A percentile compares a stretch with the other conserved stretches of the same genome.
Conservation (phyloP, 2,797 vertebrate genomes). For the Cichlasoma orientale region DNA sequence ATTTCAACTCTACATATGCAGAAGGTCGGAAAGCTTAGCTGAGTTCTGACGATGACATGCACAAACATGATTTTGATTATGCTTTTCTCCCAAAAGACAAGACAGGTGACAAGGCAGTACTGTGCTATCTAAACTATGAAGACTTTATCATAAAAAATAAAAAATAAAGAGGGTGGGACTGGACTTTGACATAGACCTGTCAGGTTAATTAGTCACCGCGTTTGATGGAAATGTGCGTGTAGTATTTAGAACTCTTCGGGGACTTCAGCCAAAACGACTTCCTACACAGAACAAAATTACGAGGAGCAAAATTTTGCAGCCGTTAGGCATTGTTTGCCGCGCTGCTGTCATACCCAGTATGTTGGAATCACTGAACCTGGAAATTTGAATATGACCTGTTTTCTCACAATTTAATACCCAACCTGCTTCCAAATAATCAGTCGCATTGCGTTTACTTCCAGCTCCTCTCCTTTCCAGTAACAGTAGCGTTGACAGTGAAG, state of each 20-base stretch:
- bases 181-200: background rate
- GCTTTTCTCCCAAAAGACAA: background rate
- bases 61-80: background rate
- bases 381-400: background rate
- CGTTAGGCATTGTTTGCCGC: conserved; percentile 24
- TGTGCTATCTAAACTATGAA: background rate
- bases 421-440: background rate
- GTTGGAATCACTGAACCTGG: conserved; percentile 5
- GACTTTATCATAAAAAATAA: background rate
- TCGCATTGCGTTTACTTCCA: background rate
- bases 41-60: background rate
- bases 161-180: background rate
- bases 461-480: background rate
- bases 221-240: background rate
- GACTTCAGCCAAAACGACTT: conserved; percentile 43
- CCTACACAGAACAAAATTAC: conserved; percentile 19
- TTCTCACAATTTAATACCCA: background rate
- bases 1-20: background rate
- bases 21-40: background rate
- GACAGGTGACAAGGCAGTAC: background rate
- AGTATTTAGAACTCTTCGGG: conserved; percentile 4
- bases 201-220: background rate
- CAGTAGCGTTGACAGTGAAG: background rate
- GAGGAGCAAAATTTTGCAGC: conserved; percentile 49
- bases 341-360: background rate